Evolutionary conservation across 2,113 vertebrate genomes (phyloP).

Genomic region (Diadophis punctatus): DNA sequence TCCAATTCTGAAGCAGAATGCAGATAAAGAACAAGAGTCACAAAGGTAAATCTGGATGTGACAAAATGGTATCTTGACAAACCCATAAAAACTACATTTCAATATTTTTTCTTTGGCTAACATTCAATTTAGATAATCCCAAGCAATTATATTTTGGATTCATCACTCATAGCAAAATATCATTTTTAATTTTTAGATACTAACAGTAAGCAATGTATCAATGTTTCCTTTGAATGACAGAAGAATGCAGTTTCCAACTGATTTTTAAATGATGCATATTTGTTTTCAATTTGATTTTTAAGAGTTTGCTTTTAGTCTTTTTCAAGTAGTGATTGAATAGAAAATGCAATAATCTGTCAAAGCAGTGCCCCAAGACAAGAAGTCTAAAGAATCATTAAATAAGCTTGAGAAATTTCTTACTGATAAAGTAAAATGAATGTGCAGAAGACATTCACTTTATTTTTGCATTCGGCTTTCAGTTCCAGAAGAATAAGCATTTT

Average conservation of each 20-base stretch:
- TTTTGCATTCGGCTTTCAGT: background rate
- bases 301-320: background rate
- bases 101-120: background rate
- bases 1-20: background rate
- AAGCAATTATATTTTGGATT: background rate
- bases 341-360: background rate
- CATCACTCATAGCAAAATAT: background rate
- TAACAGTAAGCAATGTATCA: background rate
- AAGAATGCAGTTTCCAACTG: background rate
- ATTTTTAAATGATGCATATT: background rate
- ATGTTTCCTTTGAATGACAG: background rate
- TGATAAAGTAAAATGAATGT: constrained; percentile 19
- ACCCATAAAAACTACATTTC: constrained; percentile 1
- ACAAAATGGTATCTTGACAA: constrained; percentile 7
- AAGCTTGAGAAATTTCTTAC: background rate
- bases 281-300: background rate
- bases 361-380: background rate
- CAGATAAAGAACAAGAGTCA: background rate
- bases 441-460: constrained; percentile 1
- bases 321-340: background rate
- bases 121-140: background rate
- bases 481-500: background rate
- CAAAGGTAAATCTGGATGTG: background rate
- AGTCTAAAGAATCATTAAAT: constrained; percentile 11
- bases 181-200: constrained; percentile 7